phyloP scores from a whole-genome alignment of 2,113 vertebrate species.

The Melanerpes formicivorus region DNA sequence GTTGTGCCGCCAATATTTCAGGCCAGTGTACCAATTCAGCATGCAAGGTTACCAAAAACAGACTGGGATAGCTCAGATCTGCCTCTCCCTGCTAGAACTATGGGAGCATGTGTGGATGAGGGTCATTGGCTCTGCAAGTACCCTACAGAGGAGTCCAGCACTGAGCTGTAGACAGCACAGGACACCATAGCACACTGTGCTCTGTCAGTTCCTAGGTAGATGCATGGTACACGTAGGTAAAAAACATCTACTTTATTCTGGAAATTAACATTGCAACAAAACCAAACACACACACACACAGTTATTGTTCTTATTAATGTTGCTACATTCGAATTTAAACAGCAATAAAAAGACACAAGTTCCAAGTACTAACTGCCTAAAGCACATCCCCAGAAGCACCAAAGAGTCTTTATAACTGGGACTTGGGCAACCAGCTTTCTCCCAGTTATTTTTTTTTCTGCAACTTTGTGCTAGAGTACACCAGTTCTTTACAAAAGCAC shows the following conservation, averaged over 20 bases:
- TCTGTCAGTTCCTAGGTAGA: not conserved
- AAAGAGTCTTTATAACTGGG: not conserved
- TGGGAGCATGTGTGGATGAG: not conserved
- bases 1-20: not conserved
- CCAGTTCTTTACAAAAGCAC: not conserved
- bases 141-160: not conserved
- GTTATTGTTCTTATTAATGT: not conserved
- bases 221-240: not conserved
- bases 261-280: not conserved
- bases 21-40: not conserved
- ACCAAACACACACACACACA: not conserved
- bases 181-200: not conserved
- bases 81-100: not conserved
- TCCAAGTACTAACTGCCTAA: not conserved
- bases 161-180: not conserved
- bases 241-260: not conserved
- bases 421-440: not conserved
- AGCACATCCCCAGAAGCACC: not conserved
- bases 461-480: not conserved
- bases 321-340: not conserved
- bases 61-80: not conserved
- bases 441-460: constrained; percentile 4
- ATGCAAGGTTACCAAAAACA: not conserved
- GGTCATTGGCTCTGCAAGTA: not conserved
- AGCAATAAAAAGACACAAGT: not conserved